A percentile compares a stretch with the other conserved stretches of the same genome.
Evolutionary conservation across 2,888 invertebrate species (phyloP).

Genomic region (Tetrapedia diversipes): DNA sequence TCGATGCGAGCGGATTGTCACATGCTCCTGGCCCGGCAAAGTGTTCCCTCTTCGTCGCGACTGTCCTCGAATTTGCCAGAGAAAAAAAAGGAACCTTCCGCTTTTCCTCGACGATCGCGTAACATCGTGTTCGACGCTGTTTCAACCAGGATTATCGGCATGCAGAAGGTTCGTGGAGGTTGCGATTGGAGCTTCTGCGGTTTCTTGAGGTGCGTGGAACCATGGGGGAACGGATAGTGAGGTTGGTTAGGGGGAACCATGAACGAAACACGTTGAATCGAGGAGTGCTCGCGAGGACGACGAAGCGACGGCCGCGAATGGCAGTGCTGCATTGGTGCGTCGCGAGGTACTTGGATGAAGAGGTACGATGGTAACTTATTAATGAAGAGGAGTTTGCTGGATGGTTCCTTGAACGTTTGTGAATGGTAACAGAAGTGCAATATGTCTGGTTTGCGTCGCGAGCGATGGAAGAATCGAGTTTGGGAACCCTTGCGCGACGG

Average conservation of each 20-base stretch:
- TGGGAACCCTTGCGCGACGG: background rate
- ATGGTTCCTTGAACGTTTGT: background rate
- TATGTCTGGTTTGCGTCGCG: background rate
- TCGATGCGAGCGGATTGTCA: slow-evolving; percentile 81
- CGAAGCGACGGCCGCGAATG: slow-evolving; percentile 29
- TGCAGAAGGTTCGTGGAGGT: background rate
- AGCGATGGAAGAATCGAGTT: background rate
- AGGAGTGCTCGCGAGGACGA: background rate
- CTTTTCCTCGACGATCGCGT: background rate
- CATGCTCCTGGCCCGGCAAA: slow-evolving; percentile 68
- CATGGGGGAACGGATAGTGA: background rate
- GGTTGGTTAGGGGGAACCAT: too few relatives aligned
- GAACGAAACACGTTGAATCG: background rate
- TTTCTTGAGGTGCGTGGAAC: background rate
- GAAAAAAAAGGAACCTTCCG: slow-evolving; percentile 10
- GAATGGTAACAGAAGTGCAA: too few relatives aligned
- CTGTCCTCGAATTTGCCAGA: slow-evolving; percentile 31
- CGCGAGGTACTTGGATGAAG: background rate
- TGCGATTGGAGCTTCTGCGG: background rate
- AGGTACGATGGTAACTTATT: too few relatives aligned
- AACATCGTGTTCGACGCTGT: too few relatives aligned
- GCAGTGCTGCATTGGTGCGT: background rate
- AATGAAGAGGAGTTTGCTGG: too few relatives aligned
- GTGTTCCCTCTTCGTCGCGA: slow-evolving; percentile 61
- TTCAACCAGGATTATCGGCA: too few relatives aligned